A percentile compares a stretch with the other conserved stretches of the same genome.
Conservation (phyloP, 2,888 invertebrate genomes). For the Amphipoea lucens region DNA sequence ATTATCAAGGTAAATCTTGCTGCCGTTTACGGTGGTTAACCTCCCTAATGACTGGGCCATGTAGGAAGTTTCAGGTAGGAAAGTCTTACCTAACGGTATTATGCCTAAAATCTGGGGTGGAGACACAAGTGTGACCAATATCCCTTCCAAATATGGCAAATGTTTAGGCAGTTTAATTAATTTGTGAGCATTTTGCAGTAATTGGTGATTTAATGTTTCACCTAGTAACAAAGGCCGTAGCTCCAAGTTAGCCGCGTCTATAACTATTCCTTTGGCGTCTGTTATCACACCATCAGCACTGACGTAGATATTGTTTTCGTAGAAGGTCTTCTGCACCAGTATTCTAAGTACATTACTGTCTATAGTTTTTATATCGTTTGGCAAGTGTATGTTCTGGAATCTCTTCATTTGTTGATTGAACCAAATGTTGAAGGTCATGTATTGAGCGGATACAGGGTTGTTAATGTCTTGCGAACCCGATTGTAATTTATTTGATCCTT, state of each 20-base stretch:
- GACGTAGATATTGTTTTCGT: conserved; percentile 71
- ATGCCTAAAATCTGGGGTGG: conserved; percentile 78
- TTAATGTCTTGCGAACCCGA: neutral
- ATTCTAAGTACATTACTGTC: conserved; percentile 67
- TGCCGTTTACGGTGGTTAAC: conserved; percentile 15
- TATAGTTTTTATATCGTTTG: conserved; percentile 55
- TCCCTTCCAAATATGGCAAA: conserved; percentile 73
- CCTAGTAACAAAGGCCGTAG: conserved; percentile 78
- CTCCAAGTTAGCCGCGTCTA: conserved; percentile 71
- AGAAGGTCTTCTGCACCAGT: conserved; percentile 71
- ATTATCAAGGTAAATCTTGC: neutral
- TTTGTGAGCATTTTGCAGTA: conserved; percentile 39
- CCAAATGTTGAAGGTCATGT: conserved; percentile 73
- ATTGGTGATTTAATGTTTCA: conserved; percentile 66
- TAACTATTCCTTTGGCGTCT: conserved; percentile 69
- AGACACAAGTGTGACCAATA: conserved; percentile 72
- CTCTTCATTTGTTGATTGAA: conserved; percentile 70
- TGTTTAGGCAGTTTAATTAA: conserved; percentile 47
- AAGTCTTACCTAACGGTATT: conserved; percentile 74
- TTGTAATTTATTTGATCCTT: conserved; percentile 6
- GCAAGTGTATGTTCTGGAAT: conserved; percentile 58
- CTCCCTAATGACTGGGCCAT: neutral
- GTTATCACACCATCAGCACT: conserved; percentile 67
- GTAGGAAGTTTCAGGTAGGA: conserved; percentile 44
- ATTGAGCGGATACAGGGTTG: conserved; percentile 4